Percentiles rank a stretch among this genome's conserved stretches.
Evolutionary conservation across 64 coral and sea anemone genomes (phyloP).

Genomic region (Pocillopora verrucosa): DNA sequence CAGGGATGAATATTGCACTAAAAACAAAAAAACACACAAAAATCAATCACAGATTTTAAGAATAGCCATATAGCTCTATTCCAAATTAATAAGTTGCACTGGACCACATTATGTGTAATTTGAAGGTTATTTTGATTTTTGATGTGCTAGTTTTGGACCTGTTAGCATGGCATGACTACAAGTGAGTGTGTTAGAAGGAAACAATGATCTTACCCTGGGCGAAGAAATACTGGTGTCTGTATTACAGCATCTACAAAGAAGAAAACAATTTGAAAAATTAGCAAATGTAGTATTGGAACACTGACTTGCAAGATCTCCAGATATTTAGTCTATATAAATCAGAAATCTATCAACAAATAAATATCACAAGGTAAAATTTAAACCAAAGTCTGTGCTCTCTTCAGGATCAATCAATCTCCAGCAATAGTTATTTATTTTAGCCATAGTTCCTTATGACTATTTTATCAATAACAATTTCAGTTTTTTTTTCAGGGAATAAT

Average conservation of each 20-base stretch:
- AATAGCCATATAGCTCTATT: no score
- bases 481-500: no score
- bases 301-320: no score
- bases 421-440: no score
- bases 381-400: no score
- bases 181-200: background rate
- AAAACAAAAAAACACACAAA: background rate
- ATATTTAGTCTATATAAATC: background rate
- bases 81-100: no score
- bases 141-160: no score
- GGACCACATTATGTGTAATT: background rate
- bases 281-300: no score
- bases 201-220: conserved; percentile 48
- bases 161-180: no score
- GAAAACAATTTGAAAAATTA: background rate
- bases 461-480: no score
- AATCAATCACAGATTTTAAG: background rate
- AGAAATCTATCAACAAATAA: background rate
- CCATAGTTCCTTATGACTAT: no score
- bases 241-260: conserved; percentile 54
- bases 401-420: no score
- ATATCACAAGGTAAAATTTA: background rate
- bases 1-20: conserved; percentile 95
- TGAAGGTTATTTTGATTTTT: background rate
- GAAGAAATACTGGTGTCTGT: conserved; percentile 55